Percentiles rank a stretch among this genome's conserved stretches.
Conservation (phyloP, 2,888 invertebrate genomes). For the Rhagophthalmus giganteus region DNA sequence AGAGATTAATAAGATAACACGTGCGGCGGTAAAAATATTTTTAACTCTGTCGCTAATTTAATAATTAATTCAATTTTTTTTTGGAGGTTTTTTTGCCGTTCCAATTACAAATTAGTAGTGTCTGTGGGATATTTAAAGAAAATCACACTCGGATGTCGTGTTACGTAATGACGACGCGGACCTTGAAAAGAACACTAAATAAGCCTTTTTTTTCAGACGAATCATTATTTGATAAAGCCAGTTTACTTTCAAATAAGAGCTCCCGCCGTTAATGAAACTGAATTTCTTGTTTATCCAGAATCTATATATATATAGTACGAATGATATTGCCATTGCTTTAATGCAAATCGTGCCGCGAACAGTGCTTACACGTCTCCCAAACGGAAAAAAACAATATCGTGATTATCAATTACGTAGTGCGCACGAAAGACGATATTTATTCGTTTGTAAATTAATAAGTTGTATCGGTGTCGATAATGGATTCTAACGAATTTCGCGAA, state of each 20-base stretch:
- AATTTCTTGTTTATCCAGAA: not conserved
- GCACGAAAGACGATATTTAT: not conserved
- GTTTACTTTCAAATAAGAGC: not conserved
- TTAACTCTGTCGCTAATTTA: no score
- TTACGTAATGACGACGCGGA: not conserved
- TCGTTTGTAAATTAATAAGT: no score
- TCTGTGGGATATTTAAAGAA: not conserved
- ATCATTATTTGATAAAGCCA: not conserved
- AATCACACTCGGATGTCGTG: not conserved
- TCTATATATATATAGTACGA: not conserved
- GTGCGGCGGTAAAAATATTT: no score
- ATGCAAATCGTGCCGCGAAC: not conserved
- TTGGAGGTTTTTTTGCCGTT: no score
- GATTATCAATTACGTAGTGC: not conserved
- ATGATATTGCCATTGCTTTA: not conserved
- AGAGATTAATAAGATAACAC: no score
- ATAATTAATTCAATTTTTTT: no score
- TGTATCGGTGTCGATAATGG: slow-evolving; percentile 45
- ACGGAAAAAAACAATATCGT: not conserved
- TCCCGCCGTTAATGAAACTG: not conserved
- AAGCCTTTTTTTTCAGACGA: not conserved
- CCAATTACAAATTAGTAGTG: no score
- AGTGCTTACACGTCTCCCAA: not conserved
- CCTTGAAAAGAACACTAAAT: slow-evolving; percentile 3
- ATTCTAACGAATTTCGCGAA: slow-evolving; percentile 72